A percentile compares a stretch with the other conserved stretches of the same genome.
Evolutionary conservation across 2,113 vertebrate species (phyloP).

Genomic region (Malurus melanocephalus): DNA sequence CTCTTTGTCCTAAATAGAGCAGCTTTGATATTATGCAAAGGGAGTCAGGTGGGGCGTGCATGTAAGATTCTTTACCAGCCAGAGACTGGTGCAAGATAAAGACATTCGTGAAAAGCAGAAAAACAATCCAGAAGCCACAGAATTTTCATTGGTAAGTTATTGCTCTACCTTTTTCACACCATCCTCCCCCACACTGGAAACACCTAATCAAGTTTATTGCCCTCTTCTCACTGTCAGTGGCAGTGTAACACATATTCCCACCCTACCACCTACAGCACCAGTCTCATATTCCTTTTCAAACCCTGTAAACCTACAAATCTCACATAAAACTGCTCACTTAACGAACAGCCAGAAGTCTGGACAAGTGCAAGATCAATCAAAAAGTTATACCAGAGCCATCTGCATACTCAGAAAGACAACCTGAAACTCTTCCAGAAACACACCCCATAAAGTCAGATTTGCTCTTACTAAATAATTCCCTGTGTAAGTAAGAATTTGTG

Average conservation of each 20-base stretch:
- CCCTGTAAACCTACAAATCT: neutral
- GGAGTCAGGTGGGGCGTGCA: neutral
- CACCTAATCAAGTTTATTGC: neutral
- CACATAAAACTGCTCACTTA: neutral
- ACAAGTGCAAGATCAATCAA: neutral
- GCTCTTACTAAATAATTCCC: neutral
- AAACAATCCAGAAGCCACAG: neutral
- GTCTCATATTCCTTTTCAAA: neutral
- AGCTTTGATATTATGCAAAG: neutral
- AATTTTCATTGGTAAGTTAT: neutral
- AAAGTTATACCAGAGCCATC: neutral
- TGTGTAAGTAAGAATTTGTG: neutral
- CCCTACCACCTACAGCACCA: neutral
- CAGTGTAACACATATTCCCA: neutral
- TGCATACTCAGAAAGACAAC: neutral
- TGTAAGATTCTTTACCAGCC: neutral
- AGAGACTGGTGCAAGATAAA: neutral
- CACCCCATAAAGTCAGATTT: neutral
- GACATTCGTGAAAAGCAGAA: neutral
- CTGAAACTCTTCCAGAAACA: neutral
- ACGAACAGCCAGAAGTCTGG: neutral
- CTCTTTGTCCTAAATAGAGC: neutral
- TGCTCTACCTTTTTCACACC: neutral
- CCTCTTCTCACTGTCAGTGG: neutral
- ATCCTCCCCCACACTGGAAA: rapidly evolving